phyloP scores from a whole-genome alignment of 1,140 invertebrate genomes.

The Eupristina koningsbergeri region DNA sequence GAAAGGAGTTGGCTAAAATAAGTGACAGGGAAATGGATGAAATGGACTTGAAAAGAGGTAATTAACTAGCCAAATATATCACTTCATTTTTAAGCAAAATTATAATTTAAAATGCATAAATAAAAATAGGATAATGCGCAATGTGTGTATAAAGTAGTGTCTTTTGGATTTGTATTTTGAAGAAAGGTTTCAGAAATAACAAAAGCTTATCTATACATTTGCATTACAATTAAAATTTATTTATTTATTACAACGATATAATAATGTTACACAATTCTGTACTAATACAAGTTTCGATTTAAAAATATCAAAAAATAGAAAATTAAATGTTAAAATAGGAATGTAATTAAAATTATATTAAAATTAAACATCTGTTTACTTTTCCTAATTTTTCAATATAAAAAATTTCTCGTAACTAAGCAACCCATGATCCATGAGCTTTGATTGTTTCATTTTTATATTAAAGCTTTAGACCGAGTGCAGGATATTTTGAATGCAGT shows the following conservation, averaged over 20 bases:
- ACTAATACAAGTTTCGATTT: constrained; percentile 16
- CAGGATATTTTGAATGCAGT: constrained; percentile 68
- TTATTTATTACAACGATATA: constrained; percentile 33
- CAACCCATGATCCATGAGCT: neutral
- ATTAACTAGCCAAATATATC: too few relatives aligned
- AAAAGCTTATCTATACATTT: neutral
- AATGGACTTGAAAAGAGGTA: constrained; percentile 86
- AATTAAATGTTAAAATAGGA: neutral
- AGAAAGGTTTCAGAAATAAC: neutral
- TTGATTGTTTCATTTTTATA: constrained; percentile 25
- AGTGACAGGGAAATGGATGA: constrained; percentile 89
- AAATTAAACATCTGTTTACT: neutral
- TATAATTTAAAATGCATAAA: neutral
- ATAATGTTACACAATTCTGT: constrained; percentile 45
- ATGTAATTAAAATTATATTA: neutral
- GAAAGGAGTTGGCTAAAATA: constrained; percentile 84
- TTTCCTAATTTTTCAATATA: neutral
- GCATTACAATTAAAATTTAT: constrained; percentile 36
- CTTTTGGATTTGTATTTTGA: neutral
- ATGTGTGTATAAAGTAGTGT: too few relatives aligned
- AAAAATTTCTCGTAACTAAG: neutral
- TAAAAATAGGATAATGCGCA: too few relatives aligned
- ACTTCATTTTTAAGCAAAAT: neutral
- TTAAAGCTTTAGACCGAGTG: constrained; percentile 72
- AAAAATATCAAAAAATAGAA: neutral